phyloP scores from a whole-genome alignment of 2,888 invertebrate species.

The Aquatica leii region DNA sequence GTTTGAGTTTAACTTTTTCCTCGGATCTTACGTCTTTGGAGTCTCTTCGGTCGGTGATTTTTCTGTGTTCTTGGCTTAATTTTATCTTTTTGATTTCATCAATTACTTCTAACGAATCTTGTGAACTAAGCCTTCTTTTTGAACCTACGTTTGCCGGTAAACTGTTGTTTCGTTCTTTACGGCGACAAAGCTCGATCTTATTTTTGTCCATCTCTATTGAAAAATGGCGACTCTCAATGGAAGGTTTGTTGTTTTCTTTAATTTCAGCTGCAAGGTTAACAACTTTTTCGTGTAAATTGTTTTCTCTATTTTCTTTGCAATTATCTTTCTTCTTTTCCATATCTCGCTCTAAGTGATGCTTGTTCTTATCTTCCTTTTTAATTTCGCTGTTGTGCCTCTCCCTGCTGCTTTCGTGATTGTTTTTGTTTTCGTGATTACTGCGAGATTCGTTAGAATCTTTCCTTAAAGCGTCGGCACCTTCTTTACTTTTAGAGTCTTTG shows the following conservation, averaged over 20 bases:
- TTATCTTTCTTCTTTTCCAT: slow-evolving; percentile 59
- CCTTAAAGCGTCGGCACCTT: slow-evolving; percentile 37
- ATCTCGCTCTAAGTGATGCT: slow-evolving; percentile 59
- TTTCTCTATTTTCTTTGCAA: slow-evolving; percentile 62
- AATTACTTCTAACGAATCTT: slow-evolving; percentile 69
- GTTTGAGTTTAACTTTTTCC: slow-evolving; percentile 63
- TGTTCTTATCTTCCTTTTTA: slow-evolving; percentile 48
- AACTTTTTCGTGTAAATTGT: slow-evolving; percentile 65
- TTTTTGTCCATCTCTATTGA: slow-evolving; percentile 63
- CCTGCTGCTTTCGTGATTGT: slow-evolving; percentile 60
- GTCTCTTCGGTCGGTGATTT: slow-evolving; percentile 69
- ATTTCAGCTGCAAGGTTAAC: slow-evolving; percentile 49
- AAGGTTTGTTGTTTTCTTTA: slow-evolving; percentile 49
- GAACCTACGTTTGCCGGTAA: slow-evolving; percentile 71
- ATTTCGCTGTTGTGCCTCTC: slow-evolving; percentile 38
- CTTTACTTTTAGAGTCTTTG: slow-evolving; percentile 61
- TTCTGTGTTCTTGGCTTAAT: slow-evolving; percentile 62
- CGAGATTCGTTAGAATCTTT: slow-evolving; percentile 45
- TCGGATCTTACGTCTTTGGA: slow-evolving; percentile 68
- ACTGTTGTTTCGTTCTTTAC: slow-evolving; percentile 70
- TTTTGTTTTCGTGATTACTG: slow-evolving; percentile 48
- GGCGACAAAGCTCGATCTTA: slow-evolving; percentile 58
- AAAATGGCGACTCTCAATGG: slow-evolving; percentile 60
- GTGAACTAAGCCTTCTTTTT: slow-evolving; percentile 81
- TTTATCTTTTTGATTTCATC: slow-evolving; percentile 71